Conservation (phyloP, 2,113 vertebrate genomes). For the Xiphophorus couchianus region DNA sequence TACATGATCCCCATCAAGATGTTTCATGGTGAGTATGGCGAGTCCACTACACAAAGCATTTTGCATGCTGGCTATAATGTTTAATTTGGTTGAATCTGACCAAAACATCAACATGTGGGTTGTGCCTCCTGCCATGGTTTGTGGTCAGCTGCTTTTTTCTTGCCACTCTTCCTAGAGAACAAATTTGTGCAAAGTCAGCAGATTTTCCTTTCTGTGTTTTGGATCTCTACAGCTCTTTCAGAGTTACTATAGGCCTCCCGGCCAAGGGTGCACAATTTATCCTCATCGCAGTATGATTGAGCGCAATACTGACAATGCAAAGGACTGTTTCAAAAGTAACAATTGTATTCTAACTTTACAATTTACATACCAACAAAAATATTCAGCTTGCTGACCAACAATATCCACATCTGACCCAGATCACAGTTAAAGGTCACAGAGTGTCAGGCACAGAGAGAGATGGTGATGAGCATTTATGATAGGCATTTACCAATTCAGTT, state of each 20-base stretch:
- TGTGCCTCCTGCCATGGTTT: not conserved
- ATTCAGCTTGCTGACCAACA: not conserved
- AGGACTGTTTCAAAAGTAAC: not conserved
- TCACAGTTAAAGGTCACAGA: not conserved
- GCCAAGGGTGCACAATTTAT: not conserved
- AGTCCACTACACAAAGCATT: not conserved
- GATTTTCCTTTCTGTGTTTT: not conserved
- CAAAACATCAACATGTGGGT: too few relatives aligned
- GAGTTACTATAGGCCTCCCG: not conserved
- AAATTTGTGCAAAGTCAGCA: not conserved
- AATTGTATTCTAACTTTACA: not conserved
- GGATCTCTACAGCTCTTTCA: not conserved
- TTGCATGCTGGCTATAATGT: not conserved
- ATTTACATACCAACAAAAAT: not conserved
- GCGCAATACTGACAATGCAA: not conserved
- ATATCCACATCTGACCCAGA: too few relatives aligned
- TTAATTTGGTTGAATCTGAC: too few relatives aligned
- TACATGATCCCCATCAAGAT: too few relatives aligned
- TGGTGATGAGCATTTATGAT: not conserved
- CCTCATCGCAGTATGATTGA: too few relatives aligned
- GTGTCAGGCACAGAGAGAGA: too few relatives aligned
- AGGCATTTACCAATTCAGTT: too few relatives aligned
- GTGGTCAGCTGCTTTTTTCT: not conserved
- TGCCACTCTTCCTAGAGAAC: not conserved
- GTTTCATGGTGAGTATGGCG: not conserved